phyloP scores from a whole-genome alignment of 2,888 invertebrate genomes.

The Priocnemis perturbator region DNA sequence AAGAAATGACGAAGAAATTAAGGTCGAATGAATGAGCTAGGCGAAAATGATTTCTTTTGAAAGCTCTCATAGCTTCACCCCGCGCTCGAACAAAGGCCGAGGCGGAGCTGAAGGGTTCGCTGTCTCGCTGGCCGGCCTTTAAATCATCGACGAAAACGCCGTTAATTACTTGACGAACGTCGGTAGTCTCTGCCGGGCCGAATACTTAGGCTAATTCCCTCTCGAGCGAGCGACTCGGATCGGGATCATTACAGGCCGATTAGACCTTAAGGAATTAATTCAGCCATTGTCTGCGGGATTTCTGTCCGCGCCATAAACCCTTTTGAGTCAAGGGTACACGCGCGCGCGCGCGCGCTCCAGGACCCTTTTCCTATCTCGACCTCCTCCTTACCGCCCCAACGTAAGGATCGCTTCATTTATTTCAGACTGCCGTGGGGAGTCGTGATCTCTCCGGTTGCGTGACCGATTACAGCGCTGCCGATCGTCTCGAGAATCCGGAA shows the following conservation, averaged over 20 bases:
- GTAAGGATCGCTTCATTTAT: slow-evolving; percentile 54
- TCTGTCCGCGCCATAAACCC: slow-evolving; percentile 68
- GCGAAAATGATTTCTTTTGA: too few relatives aligned
- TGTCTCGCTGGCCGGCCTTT: slow-evolving; percentile 30
- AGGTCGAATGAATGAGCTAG: too few relatives aligned
- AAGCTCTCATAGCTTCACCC: not conserved
- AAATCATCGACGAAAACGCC: slow-evolving; percentile 52
- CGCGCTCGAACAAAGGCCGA: slow-evolving; percentile 22
- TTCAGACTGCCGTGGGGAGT: slow-evolving; percentile 39
- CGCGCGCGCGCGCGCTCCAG: slow-evolving; percentile 37
- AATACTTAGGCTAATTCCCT: slow-evolving; percentile 53
- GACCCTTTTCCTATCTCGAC: slow-evolving; percentile 42
- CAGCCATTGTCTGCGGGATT: slow-evolving; percentile 67
- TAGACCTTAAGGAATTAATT: slow-evolving; percentile 67
- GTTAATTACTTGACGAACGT: slow-evolving; percentile 55
- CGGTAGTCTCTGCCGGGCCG: slow-evolving; percentile 38
- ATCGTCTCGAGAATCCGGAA: slow-evolving; percentile 41
- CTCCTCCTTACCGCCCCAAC: not conserved
- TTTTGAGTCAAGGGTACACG: slow-evolving; percentile 60
- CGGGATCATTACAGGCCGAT: slow-evolving; percentile 61
- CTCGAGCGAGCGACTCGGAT: slow-evolving; percentile 44
- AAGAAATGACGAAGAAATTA: too few relatives aligned
- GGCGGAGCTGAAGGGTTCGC: slow-evolving; percentile 13
- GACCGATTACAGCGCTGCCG: slow-evolving; percentile 50
- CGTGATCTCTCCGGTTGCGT: slow-evolving; percentile 46